A percentile compares a stretch with the other conserved stretches of the same genome.
phyloP scores from a whole-genome alignment of 1,140 invertebrate species.

The Batillaria attramentaria region DNA sequence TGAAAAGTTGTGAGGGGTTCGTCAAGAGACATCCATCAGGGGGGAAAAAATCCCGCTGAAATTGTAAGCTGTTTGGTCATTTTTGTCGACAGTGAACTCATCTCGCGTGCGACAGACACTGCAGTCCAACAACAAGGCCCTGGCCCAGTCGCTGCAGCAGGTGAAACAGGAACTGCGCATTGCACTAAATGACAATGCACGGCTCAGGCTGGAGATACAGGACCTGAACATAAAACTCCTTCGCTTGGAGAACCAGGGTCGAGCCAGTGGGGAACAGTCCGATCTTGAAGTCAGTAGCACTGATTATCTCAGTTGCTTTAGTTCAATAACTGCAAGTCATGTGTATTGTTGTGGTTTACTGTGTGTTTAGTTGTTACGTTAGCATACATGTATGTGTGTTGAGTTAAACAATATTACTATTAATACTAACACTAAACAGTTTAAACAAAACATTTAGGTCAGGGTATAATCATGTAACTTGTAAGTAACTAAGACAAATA shows the following conservation, averaged over 20 bases:
- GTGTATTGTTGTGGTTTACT: no score
- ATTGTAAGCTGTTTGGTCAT: not conserved
- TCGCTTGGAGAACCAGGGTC: conserved; percentile 45
- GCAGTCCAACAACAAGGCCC: conserved; percentile 56
- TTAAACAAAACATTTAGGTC: no score
- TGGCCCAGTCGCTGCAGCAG: conserved; percentile 54
- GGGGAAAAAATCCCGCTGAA: not conserved
- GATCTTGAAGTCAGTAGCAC: conserved; percentile 47
- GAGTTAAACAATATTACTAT: no score
- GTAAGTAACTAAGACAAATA: no score
- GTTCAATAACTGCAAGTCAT: not conserved
- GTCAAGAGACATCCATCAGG: not conserved
- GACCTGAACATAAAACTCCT: conserved; percentile 40
- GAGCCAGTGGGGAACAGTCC: conserved; percentile 49
- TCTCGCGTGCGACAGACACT: conserved; percentile 53
- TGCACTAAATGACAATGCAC: conserved; percentile 39
- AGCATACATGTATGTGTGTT: no score
- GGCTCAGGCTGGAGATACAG: conserved; percentile 39
- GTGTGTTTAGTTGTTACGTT: no score
- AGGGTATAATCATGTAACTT: no score
- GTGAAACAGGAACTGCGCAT: conserved; percentile 48
- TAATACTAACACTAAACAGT: no score
- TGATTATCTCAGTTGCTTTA: not conserved
- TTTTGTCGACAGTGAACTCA: conserved; percentile 40
- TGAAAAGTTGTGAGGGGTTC: not conserved